Conservation (phyloP, 1,140 invertebrate genomes). For the Aphis gossypii region DNA sequence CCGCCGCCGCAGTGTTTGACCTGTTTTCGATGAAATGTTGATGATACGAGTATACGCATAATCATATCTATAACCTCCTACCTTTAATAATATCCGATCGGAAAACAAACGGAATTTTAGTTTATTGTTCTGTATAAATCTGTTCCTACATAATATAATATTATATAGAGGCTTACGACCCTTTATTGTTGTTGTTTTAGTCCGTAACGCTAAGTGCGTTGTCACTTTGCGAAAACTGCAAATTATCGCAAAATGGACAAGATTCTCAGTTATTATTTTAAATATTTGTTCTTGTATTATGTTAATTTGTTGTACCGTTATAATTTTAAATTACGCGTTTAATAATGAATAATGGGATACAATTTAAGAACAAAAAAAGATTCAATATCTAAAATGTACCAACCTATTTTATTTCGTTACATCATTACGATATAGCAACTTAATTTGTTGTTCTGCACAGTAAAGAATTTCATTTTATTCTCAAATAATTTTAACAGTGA, state of each 20-base stretch:
- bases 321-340: neutral
- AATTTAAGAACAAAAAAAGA: neutral
- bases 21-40: conserved; percentile 30
- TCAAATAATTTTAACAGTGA: neutral
- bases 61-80: neutral
- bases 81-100: neutral
- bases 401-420: too few relatives aligned
- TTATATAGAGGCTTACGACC: neutral
- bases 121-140: neutral
- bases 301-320: neutral
- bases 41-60: neutral
- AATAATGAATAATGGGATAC: neutral
- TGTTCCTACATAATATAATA: neutral
- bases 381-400: too few relatives aligned
- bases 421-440: neutral
- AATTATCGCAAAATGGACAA: neutral
- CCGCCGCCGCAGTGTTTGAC: conserved; percentile 6
- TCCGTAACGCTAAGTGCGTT: neutral
- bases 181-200: neutral
- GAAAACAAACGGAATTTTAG: neutral
- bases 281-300: neutral
- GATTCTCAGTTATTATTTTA: neutral
- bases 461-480: neutral
- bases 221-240: neutral
- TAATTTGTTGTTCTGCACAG: neutral